Base-by-base conservation (phyloP, 1,140 invertebrate species). In the Muscidifurax raptorellus region DNA sequence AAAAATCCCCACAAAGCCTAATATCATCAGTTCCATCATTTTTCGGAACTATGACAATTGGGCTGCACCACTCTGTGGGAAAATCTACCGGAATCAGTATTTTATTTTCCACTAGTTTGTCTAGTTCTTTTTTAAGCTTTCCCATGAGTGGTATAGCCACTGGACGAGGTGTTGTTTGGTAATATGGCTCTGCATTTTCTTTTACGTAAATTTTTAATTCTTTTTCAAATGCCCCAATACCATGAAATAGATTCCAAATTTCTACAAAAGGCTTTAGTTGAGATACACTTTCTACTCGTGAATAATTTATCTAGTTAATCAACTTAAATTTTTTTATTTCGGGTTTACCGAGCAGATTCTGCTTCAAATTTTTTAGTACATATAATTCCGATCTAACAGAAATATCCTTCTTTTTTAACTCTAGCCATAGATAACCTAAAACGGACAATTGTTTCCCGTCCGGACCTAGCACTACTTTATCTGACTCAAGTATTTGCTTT, bases 71-170 rank as follows among this genome's bases (percentile, higher is more conserved):
- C 7, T 71, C 69, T 7, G 69, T 71, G 2, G 30, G 69, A 40
- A 27, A 22, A 36, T 83, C 69, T 18, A 86, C 40, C 18, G 47
- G 64, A 9, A 44, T 76, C 12, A 86, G 80, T 1, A 87, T 28
- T 25, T 77, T 75, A n/a, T 66, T 59, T 40, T 82, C 25, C 15
- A 36, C 22, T n/a, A 86, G 25, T 66, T 4, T 82, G n/a, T 92
- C 93, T 3, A 93, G 86, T 44, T 86, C 77, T 76, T 76, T 80
- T 71, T 86, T 86, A 30, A 86, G 6, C 18, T 71, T 71, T 5
- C 7, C 4, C 5, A 67, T 6, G 9, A 67, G n/a, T 6, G 64
- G 64, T 67, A 67, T 67, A 15, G 64, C 64, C n/a, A 71, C 69
- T 9, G 9, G 7, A 7, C 28, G 25, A 9, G 69, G 69, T 13